phyloP scores from a whole-genome alignment of 2,797 vertebrate species.

The Columba guinea region DNA sequence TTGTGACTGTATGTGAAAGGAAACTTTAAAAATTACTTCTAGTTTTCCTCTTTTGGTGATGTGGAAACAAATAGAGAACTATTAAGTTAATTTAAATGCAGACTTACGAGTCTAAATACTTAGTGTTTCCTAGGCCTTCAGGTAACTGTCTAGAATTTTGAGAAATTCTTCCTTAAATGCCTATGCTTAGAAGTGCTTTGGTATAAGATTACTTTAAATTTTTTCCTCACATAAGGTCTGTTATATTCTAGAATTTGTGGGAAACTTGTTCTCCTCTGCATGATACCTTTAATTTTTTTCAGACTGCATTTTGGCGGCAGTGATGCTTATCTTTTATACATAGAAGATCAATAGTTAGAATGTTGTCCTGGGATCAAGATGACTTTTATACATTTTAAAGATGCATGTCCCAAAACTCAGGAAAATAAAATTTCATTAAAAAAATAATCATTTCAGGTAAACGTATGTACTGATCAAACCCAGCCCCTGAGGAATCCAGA shows the following conservation, averaged over 20 bases:
- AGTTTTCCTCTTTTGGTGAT: neutral
- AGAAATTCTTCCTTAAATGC: neutral
- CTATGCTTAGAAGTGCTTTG: neutral
- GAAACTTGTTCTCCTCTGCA: neutral
- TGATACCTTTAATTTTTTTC: neutral
- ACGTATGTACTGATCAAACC: neutral
- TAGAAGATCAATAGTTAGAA: neutral
- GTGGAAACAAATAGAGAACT: neutral
- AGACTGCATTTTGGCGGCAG: neutral
- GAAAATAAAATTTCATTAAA: neutral
- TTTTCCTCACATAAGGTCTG: neutral
- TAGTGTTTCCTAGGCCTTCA: neutral
- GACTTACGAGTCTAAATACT: neutral
- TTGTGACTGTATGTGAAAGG: neutral
- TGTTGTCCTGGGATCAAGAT: neutral
- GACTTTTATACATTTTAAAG: neutral
- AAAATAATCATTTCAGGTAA: neutral
- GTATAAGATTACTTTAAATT: neutral
- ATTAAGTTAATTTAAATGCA: neutral
- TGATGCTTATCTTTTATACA: neutral
- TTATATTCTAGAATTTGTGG: neutral
- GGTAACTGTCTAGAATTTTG: neutral
- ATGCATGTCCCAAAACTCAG: neutral
- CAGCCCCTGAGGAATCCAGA: neutral
- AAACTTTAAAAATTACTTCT: neutral